Evolutionary conservation across 2,888 invertebrate genomes (phyloP).

Genomic region (Quadriops clusia): DNA sequence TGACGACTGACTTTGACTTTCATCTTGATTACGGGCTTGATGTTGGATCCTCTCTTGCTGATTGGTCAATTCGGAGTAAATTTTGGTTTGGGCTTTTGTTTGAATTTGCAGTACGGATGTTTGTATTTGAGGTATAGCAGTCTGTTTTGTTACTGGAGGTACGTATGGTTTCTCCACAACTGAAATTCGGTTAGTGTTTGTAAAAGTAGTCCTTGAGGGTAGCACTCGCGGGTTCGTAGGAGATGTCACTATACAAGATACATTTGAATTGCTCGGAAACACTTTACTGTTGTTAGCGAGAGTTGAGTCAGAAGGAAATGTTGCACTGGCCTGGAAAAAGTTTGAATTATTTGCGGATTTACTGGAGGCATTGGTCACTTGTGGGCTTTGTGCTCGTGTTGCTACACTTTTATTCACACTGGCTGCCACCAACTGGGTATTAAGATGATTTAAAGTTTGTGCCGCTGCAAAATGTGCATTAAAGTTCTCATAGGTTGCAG

Average conservation of each 20-base stretch:
- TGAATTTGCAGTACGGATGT: constrained; percentile 53
- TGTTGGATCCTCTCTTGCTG: constrained; percentile 31
- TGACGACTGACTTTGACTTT: constrained; percentile 52
- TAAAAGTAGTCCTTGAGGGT: constrained; percentile 38
- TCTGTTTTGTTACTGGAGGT: constrained; percentile 31
- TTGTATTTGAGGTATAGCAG: too few relatives aligned
- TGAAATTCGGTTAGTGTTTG: constrained; percentile 37
- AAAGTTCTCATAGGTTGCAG: constrained; percentile 55
- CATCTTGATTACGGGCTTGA: constrained; percentile 29
- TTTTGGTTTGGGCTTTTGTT: constrained; percentile 67
- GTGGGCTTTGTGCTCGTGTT: constrained; percentile 42
- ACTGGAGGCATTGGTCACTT: constrained; percentile 35
- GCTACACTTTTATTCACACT: constrained; percentile 40
- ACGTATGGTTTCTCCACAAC: constrained; percentile 1
- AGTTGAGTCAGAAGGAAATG: constrained; percentile 14
- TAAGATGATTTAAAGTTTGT: constrained; percentile 53
- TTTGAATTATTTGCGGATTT: constrained; percentile 28
- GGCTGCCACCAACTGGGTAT: constrained; percentile 47
- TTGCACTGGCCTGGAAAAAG: constrained; percentile 45
- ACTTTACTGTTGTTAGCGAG: constrained; percentile 29
- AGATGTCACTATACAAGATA: constrained; percentile 63
- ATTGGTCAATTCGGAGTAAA: constrained; percentile 53
- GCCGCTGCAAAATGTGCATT: constrained; percentile 58
- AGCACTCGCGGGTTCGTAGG: constrained; percentile 42
- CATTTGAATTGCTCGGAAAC: constrained; percentile 44